Percentiles rank a stretch among this genome's conserved stretches.
Evolutionary conservation across 1,140 invertebrate species (phyloP).

Genomic region (Aricia agestis): DNA sequence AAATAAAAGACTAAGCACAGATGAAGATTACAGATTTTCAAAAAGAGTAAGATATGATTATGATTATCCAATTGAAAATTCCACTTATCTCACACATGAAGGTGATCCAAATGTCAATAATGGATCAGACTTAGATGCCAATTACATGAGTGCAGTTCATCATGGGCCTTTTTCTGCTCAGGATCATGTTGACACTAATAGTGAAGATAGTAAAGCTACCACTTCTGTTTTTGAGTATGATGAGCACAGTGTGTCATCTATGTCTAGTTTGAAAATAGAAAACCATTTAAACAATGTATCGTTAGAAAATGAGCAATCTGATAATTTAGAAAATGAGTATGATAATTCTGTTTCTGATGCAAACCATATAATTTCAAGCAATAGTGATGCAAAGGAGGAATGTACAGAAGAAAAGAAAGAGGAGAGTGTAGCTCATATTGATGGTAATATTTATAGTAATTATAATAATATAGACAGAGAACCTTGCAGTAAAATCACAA

Average conservation of each 20-base stretch:
- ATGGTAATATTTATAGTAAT: constrained; percentile 24
- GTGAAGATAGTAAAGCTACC: constrained; percentile 68
- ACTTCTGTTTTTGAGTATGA: constrained; percentile 67
- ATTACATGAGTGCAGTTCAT: constrained; percentile 48
- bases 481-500: constrained; percentile 28
- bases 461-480: constrained; percentile 25
- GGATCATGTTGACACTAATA: constrained; percentile 59
- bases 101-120: constrained; percentile 39
- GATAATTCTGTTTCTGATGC: constrained; percentile 35
- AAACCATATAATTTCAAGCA: constrained; percentile 30
- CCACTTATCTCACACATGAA: constrained; percentile 47
- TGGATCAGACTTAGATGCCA: constrained; percentile 50
- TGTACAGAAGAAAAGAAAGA: constrained; percentile 33
- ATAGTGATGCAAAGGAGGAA: constrained; percentile 33
- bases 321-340: constrained; percentile 39
- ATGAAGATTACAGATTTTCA: constrained; percentile 49
- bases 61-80: constrained; percentile 49
- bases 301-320: constrained; percentile 40
- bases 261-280: constrained; percentile 66
- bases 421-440: constrained; percentile 31
- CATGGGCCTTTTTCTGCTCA: constrained; percentile 47
- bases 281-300: constrained; percentile 48
- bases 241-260: constrained; percentile 62
- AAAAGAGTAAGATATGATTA: constrained; percentile 63
- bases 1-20: constrained; percentile 55